These are phyloP conservation scores for Chrysoperla carnea DNA, from an alignment of 1,140 invertebrate species.

Conservation along the genomic window DNA sequence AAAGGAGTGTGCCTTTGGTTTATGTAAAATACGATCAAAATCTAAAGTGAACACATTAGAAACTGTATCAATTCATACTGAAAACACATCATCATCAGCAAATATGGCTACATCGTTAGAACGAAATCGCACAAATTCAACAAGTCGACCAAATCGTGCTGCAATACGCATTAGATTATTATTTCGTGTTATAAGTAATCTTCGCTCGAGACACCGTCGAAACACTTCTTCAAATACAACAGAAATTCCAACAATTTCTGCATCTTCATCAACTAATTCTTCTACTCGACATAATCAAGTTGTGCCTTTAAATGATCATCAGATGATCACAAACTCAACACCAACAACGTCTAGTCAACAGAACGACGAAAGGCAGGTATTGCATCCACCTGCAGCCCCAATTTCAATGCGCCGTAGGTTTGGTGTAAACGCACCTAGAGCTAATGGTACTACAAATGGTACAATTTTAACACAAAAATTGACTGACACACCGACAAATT, in stretches of 20 bases:
- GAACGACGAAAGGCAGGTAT: constrained; percentile 17
- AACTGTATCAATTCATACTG: no score
- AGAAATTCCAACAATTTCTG: background rate
- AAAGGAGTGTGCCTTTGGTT: constrained; percentile 2
- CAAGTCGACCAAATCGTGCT: no score
- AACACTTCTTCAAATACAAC: constrained; percentile 3
- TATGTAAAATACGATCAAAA: background rate
- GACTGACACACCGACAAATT: no score
- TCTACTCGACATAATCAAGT: background rate
- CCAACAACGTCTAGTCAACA: constrained; percentile 16
- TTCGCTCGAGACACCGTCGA: constrained; percentile 6
- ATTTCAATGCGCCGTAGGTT: constrained; percentile 3
- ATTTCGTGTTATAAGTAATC: constrained; percentile 18
- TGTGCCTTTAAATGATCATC: background rate
- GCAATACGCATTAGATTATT: constrained; percentile 2
- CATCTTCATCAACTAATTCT: background rate
- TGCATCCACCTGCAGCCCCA: constrained; percentile 15
- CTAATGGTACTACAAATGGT: no score
- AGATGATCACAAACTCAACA: constrained; percentile 15
- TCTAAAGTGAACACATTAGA: background rate
- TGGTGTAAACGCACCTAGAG: no score
- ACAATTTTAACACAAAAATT: no score
- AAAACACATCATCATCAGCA: no score
- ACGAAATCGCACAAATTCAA: no score
- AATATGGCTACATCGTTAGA: no score